A percentile compares a stretch with the other conserved stretches of the same genome.
phyloP scores from a whole-genome alignment of 2,113 vertebrate genomes.

The Chrysochloris asiatica region DNA sequence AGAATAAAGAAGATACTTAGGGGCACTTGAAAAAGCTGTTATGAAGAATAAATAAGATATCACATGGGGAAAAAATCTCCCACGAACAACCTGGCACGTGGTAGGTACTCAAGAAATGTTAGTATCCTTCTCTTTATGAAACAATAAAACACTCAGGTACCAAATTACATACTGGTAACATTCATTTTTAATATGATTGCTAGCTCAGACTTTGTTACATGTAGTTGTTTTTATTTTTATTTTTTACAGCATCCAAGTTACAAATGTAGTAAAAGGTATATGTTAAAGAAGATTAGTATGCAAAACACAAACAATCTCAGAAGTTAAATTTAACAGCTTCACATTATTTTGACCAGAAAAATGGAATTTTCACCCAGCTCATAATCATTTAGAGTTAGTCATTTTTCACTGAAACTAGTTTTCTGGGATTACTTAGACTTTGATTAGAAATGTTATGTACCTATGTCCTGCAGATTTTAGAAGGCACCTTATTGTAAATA shows the following conservation, averaged over 20 bases:
- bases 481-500: background rate
- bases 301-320: slow-evolving; percentile 10
- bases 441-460: background rate
- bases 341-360: slow-evolving; percentile 43
- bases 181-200: slow-evolving; percentile 7
- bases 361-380: slow-evolving; percentile 40
- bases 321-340: slow-evolving; percentile 24
- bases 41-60: background rate
- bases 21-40: background rate
- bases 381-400: slow-evolving; percentile 11
- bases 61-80: background rate
- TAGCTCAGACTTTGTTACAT: background rate
- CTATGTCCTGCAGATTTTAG: background rate
- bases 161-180: background rate
- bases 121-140: background rate
- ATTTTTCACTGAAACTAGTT: slow-evolving; percentile 42
- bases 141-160: background rate
- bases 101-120: background rate
- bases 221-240: too few relatives aligned
- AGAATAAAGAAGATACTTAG: background rate
- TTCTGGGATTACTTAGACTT: slow-evolving; percentile 3
- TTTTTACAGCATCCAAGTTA: slow-evolving; percentile 35
- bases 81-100: background rate
- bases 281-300: slow-evolving; percentile 48
- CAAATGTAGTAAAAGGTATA: slow-evolving; percentile 7